These are phyloP conservation scores for Megaleporinus macrocephalus DNA, from an alignment of 2,113 vertebrate species.

Conservation along the genomic window DNA sequence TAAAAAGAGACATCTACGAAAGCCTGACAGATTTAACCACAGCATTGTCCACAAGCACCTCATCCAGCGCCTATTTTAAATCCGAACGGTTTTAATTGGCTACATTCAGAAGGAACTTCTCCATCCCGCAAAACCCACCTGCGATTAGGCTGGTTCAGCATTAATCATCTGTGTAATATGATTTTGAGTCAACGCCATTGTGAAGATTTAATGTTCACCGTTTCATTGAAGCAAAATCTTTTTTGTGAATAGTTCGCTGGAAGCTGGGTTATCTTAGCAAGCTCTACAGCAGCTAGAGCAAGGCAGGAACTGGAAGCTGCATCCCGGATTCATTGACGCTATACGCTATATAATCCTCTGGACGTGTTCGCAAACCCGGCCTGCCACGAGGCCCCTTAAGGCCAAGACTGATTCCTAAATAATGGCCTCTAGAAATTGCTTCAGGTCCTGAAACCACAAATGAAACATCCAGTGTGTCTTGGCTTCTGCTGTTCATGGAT, in stretches of 20 bases:
- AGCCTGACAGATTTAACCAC: background rate
- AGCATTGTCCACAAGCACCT: background rate
- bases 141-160: background rate
- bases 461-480: no score
- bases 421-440: no score
- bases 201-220: conserved; percentile 5
- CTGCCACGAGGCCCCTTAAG: no score
- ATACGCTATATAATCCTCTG: no score
- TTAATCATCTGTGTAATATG: background rate
- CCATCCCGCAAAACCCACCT: background rate
- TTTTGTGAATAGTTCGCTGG: background rate
- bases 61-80: background rate
- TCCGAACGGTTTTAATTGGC: background rate
- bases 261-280: background rate
- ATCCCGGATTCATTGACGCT: no score
- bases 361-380: no score
- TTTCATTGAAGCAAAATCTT: background rate
- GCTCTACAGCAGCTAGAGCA: background rate
- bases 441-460: no score
- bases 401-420: no score
- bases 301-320: background rate
- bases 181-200: background rate
- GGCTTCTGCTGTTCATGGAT: no score
- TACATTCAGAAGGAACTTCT: background rate
- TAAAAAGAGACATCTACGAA: background rate